These are phyloP conservation scores for Blera fallax DNA, from an alignment of 2,888 invertebrate genomes.

Conservation along the genomic window DNA sequence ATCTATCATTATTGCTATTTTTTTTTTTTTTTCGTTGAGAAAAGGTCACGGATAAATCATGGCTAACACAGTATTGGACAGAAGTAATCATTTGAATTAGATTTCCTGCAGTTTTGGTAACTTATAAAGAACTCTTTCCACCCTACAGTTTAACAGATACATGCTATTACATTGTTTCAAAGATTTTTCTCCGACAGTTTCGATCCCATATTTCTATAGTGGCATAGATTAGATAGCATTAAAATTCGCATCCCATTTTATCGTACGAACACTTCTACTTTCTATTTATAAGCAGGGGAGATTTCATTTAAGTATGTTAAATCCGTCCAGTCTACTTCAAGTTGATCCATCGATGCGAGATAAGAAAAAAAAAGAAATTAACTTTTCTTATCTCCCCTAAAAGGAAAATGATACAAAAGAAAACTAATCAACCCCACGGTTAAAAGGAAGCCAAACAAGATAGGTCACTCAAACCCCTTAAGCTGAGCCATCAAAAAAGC, in stretches of 20 bases:
- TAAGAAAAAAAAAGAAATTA: slow-evolving; percentile 33
- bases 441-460: slow-evolving; percentile 33
- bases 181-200: not conserved
- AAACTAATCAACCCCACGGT: slow-evolving; percentile 54
- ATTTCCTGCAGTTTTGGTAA: not conserved
- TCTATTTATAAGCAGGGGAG: not conserved
- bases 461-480: slow-evolving; percentile 36
- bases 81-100: not conserved
- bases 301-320: slow-evolving; percentile 14
- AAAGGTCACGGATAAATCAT: slow-evolving; percentile 10
- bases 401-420: slow-evolving; percentile 27
- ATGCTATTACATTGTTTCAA: not conserved
- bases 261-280: not conserved
- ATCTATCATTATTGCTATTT: slow-evolving; percentile 26
- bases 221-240: not conserved
- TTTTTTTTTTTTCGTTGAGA: not conserved
- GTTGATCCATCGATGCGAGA: slow-evolving; percentile 22
- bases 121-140: not conserved
- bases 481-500: slow-evolving; percentile 49
- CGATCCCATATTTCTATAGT: not conserved
- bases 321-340: not conserved
- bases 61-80: not conserved
- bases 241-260: slow-evolving; percentile 6
- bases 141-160: not conserved
- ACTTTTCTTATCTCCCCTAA: slow-evolving; percentile 13